Base-by-base conservation (phyloP, 1,140 invertebrate species). In the Chrysomallon squamiferum region DNA sequence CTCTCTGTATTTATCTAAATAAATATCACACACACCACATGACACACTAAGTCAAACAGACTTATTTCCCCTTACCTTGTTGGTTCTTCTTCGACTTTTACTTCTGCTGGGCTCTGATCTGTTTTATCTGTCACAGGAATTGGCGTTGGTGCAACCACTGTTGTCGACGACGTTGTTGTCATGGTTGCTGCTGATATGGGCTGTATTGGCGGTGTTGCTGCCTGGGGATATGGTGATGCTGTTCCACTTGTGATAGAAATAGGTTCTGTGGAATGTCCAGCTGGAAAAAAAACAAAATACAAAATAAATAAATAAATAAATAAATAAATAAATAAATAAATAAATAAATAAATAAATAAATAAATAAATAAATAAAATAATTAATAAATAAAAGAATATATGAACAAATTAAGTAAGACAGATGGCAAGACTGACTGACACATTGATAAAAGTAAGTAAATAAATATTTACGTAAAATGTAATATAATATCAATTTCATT, bases 21-120 rank as follows among this genome's bases (percentile, higher is more conserved):
- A n/a, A n/a, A n/a, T n/a, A n/a, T n/a, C n/a, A n/a, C n/a, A n/a
- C n/a, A n/a, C n/a, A n/a, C n/a, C n/a, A n/a, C n/a, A n/a, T n/a
- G n/a, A n/a, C n/a, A 38, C 35, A 38, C 6, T 15, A 35, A 58
- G 27, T 5, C 15, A 61, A 47, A 20, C 30, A 47, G 41, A 45
- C 15, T 61, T n/a, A 3, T 33, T 33, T 29, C 22, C n/a, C n/a
- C 60, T 65, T 73, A 75, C 74, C 69, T 73, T 30, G 63, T 22
- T 32, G 65, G 68, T 4, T 76, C 68, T 32, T 77, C 75, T 43
- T 71, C 35, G 35, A 15, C 6, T 38, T 38, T 38, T 5, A 30
- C 50, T 54, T 54, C 50, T 29, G 25, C 15, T 30, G 13, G 22
- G 15, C 25, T 22, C 45, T 22, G n/a, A 13, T 47, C 45, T 47